Percentiles rank a stretch among this genome's conserved stretches.
phyloP scores from a whole-genome alignment of 2,888 invertebrate species.

The Pasiphila rectangulata region DNA sequence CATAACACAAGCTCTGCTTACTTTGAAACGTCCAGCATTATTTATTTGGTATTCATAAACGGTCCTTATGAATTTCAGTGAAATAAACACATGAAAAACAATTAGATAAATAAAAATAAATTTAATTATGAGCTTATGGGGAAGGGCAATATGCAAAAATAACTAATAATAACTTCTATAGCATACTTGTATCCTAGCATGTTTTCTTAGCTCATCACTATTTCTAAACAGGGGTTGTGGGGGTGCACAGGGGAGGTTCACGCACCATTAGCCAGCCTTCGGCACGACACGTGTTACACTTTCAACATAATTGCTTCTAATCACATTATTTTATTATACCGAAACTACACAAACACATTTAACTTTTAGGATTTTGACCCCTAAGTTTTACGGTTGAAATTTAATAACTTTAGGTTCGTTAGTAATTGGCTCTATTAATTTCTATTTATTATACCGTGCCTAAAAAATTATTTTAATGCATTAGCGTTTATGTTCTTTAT shows the following conservation, averaged over 20 bases:
- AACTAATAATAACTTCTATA: too few species aligned
- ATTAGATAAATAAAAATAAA: too few species aligned
- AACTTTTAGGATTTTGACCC: constrained; percentile 25
- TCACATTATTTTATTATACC: constrained; percentile 49
- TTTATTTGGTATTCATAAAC: too few species aligned
- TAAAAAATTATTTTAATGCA: neutral
- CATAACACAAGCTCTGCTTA: too few species aligned
- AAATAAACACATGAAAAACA: too few species aligned
- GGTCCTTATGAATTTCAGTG: too few species aligned
- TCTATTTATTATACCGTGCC: neutral
- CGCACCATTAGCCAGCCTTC: constrained; percentile 74
- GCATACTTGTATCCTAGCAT: neutral
- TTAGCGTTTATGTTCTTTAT: neutral
- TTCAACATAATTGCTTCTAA: constrained; percentile 76
- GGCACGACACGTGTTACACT: constrained; percentile 73
- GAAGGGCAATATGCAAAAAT: too few species aligned
- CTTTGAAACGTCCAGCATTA: too few species aligned
- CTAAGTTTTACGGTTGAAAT: constrained; percentile 14
- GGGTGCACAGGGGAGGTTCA: constrained; percentile 45
- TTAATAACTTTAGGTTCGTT: constrained; percentile 12
- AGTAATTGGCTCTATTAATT: constrained; percentile 5
- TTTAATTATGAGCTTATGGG: too few species aligned
- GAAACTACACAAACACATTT: constrained; percentile 30
- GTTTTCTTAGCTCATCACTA: constrained; percentile 15
- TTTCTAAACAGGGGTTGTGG: constrained; percentile 48